Evolutionary conservation across 2,888 invertebrate species (phyloP), one percentile per base, ranked within the genome.

Genomic region (Eudemis profundana): DNA sequence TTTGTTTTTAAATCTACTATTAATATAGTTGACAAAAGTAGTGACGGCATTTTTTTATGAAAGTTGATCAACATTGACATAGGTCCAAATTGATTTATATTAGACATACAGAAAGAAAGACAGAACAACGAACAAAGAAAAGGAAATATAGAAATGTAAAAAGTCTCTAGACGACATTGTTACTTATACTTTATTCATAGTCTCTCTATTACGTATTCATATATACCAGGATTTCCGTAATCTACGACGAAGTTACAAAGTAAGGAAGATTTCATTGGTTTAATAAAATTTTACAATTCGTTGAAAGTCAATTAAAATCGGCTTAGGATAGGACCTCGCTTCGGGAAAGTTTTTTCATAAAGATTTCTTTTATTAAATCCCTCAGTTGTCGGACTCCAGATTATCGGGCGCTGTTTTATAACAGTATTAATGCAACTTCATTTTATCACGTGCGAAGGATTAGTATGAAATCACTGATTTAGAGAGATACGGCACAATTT

Each of bases 271-370:
- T 60, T 60, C 59, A 59, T 60, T 53, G 65, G 59, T 59, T 65
- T 46, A 29, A 60, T 53, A 65, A 40, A 60, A 47, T 40, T 53
- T 60, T 40, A 65, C 46, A 50, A 51, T 65, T 65, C 50, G 53
- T 53, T 40, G 65, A 40, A 65, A 65, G 65, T 59, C 59, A 60
- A 65, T 65, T 65, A 65, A 65, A 65, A 65, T 33, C 36, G 51
- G 38, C 65, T 65, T 60, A 40, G 51, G 50, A 46, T 42, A 12
- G 38, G 44, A 50, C 46, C 51, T 12, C n/a, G 36, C 50, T n/a
- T n/a, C 15, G 17, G 17, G 12, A 27, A 65, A 65, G 59, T 65
- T 65, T 53, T 65, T 60, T 59, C 59, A 64, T 64, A 59, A 64
- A 50, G 44, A 51, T 29, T 46, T 65, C 33, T 44, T 64, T 49